Base-by-base conservation (phyloP, 1,140 invertebrate species). In the Zeugodacus cucurbitae region DNA sequence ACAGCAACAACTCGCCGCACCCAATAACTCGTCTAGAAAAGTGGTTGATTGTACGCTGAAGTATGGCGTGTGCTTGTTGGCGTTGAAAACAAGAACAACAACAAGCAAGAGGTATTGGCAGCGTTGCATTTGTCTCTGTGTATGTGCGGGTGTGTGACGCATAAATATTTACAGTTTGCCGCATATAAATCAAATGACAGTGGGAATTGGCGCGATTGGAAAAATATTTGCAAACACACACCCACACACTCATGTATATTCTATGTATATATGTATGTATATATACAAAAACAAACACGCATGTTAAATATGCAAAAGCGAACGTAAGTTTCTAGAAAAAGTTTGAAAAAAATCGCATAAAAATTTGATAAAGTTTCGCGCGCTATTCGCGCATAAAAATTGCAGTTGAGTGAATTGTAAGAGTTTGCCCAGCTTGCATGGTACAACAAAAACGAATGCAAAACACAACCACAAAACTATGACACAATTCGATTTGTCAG, bases 181-280 rank as follows among this genome's bases (percentile, higher is more conserved):
- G 67, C 67, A 32, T 74, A 32, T 74, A 74, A 74, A 74, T 74
- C 67, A 74, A 74, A 74, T 74, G 67, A 74, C 32, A 74, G 67
- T 74, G 67, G 34, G 34, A 74, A 74, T 74, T 74, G 67, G 67
- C 67, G 37, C 32, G 34, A 74, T 74, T 37, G 67, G 32, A 41
- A 74, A 74, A 74, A 37, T 74, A 74, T 74, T 74, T 74, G 20
- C 67, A 74, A 17, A 37, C 62, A 32, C 34, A 74, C 22, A 41
- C 67, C 2, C 17, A 34, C 17, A 14, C 26, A 34, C 10, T 0
- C 26, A 11, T 32, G 29, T 4, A 67, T 32, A 37, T 8, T 74
- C 14, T 34, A 67, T 34, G 20, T 74, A 22, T 29, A 32, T 64
- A 32, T 14, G 29, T 32, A 10, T 64, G 26, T 26, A 67, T 67